Evolutionary conservation across 2,888 invertebrate species (phyloP), one percentile per base, ranked within the genome.

Genomic region (Ellobium chinense): DNA sequence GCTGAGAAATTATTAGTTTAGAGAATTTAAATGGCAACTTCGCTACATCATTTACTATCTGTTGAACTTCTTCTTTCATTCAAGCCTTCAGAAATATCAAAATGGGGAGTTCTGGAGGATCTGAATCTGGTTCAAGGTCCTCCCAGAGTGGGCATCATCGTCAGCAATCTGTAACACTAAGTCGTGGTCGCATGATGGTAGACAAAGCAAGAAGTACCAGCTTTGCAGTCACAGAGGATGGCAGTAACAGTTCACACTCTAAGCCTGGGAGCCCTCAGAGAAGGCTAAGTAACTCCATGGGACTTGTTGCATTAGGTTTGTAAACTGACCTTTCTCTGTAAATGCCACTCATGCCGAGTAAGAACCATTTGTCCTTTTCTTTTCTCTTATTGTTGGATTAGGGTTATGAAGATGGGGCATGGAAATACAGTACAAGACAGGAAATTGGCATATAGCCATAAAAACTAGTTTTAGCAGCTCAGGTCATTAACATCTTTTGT

Each of bases 161-260:
- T 24, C 56, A 14, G 0, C 31, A 46, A n/a, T 78, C 73, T 1
- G 78, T 78, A 12, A 72, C 65, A n/a, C 78, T 85, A 58, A 65
- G 73, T n/a, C 82, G 85, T 18, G 85, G 85, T 0, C 65, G 78
- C 39, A 27, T 83, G 72, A 83, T 83, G 85, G 81, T 85, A 69
- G 78, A 69, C 66, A 66, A 73, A 63, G 83, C 81, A 21, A 63
- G 58, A 36, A 82, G 76, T 70, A 29, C 68, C 66, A 80, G 68
- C 56, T 54, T 66, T 27, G 39, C 36, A 36, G 27, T 31, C n/a
- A 34, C 60, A 58, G 84, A 81, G 31, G 82, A 84, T 46, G 74
- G 60, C 7, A 73, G 82, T 65, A 68, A 73, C 29, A 80, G 58
- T 39, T 56, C 65, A 24, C 5, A n/a, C 2, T 72, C 65, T 18